These are phyloP conservation scores for Brachionus calyciflorus DNA, from an alignment of 1,140 invertebrate genomes.

Conservation along the genomic window DNA sequence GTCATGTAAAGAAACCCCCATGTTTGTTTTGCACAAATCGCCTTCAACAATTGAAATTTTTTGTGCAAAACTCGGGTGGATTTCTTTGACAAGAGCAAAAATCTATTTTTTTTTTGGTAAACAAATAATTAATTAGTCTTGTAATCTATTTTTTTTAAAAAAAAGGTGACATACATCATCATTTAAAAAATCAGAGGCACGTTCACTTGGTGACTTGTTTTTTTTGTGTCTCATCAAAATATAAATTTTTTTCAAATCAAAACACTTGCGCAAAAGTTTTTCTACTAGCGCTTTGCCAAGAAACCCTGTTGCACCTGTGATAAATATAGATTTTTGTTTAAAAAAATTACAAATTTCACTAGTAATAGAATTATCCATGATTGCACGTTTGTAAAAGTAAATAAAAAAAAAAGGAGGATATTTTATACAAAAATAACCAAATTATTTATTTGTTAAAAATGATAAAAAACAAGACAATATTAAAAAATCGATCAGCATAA, in stretches of 20 bases:
- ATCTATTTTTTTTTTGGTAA: no score
- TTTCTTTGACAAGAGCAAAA: slow-evolving; percentile 16
- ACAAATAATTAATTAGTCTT: neutral
- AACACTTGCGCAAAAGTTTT: slow-evolving; percentile 47
- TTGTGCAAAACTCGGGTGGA: slow-evolving; percentile 63
- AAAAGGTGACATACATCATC: slow-evolving; percentile 6
- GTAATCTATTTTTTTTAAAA: neutral
- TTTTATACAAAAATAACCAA: no score
- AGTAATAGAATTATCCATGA: no score
- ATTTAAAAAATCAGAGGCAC: slow-evolving; percentile 30
- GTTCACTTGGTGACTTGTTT: slow-evolving; percentile 5
- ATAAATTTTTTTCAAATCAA: slow-evolving; percentile 46
- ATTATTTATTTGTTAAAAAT: no score
- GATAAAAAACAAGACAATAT: no score
- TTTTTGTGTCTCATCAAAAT: slow-evolving; percentile 48
- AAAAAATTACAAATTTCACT: slow-evolving; percentile 47
- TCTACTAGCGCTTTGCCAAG: slow-evolving; percentile 48
- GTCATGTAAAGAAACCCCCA: slow-evolving; percentile 80
- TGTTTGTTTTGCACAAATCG: slow-evolving; percentile 79
- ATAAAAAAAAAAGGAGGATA: no score
- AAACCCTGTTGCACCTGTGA: slow-evolving; percentile 48
- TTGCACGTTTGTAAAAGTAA: no score
- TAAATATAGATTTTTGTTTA: slow-evolving; percentile 46
- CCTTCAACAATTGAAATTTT: slow-evolving; percentile 84
- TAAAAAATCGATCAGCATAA: no score